A percentile compares a stretch with the other conserved stretches of the same genome.
phyloP scores from a whole-genome alignment of 1,140 invertebrate species.

The Bombus confusus region DNA sequence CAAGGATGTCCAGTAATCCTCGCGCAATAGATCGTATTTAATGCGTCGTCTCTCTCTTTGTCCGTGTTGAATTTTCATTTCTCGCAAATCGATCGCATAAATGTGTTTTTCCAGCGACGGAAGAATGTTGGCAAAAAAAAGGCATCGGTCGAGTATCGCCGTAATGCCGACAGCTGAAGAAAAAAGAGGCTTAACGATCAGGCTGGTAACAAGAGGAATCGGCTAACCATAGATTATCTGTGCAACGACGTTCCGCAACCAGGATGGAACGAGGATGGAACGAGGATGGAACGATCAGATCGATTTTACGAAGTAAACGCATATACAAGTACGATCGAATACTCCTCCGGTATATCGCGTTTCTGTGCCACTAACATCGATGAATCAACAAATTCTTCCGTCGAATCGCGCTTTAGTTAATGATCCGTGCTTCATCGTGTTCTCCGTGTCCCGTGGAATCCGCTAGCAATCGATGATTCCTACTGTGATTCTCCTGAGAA shows the following conservation, averaged over 20 bases:
- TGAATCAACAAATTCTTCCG: constrained; percentile 37
- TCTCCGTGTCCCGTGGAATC: not conserved
- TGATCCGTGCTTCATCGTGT: not conserved
- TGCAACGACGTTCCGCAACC: not conserved
- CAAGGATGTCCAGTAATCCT: not conserved
- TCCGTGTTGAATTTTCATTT: constrained; percentile 30
- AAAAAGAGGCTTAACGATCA: constrained; percentile 18
- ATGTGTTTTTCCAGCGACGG: constrained; percentile 37
- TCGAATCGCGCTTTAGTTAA: constrained; percentile 15
- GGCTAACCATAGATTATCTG: not conserved
- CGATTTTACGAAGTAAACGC: constrained; percentile 16
- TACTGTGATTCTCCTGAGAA: not conserved
- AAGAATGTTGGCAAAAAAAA: constrained; percentile 15
- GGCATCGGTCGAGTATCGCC: not conserved
- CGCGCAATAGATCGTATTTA: not conserved
- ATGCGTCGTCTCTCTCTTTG: not conserved
- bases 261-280: not conserved
- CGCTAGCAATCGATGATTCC: not conserved
- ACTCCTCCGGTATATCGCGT: not conserved
- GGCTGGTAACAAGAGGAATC: not conserved
- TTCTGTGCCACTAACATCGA: not conserved
- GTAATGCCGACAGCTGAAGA: not conserved
- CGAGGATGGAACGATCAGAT: not conserved
- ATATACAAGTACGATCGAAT: not conserved
- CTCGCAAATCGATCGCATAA: not conserved